A percentile compares a stretch with the other conserved stretches of the same genome.
Evolutionary conservation across 2,888 invertebrate genomes (phyloP).

Genomic region (Ctenicera cuprea): DNA sequence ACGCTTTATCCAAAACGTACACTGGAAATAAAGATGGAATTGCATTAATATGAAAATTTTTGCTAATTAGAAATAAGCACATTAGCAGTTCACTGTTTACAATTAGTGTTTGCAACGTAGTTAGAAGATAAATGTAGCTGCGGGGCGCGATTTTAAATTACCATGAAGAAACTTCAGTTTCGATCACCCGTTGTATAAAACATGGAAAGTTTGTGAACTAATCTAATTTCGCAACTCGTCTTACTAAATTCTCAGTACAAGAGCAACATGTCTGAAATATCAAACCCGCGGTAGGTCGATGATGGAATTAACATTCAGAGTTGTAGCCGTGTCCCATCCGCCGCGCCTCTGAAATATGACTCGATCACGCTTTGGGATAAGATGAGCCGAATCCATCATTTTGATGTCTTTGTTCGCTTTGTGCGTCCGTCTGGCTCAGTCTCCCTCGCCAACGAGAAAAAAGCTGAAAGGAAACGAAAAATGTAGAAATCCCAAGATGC

Average conservation of each 20-base stretch:
- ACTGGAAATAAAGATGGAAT: background rate
- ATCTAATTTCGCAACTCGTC: constrained; percentile 53
- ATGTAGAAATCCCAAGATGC: constrained; percentile 70
- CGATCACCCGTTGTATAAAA: constrained; percentile 41
- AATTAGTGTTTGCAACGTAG: background rate
- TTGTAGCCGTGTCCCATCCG: constrained; percentile 70
- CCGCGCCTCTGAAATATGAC: constrained; percentile 72
- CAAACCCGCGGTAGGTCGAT: constrained; percentile 65
- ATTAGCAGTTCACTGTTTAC: constrained; percentile 5
- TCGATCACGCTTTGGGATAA: constrained; percentile 74
- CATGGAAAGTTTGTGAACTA: constrained; percentile 44
- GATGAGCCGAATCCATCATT: constrained; percentile 74
- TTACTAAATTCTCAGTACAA: constrained; percentile 49
- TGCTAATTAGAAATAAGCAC: too few relatives aligned
- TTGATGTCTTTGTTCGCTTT: constrained; percentile 74
- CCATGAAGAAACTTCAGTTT: constrained; percentile 34
- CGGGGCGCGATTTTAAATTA: constrained; percentile 30
- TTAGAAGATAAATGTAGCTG: constrained; percentile 9
- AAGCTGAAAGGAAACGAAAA: constrained; percentile 68
- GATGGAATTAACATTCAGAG: constrained; percentile 72
- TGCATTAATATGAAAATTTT: background rate
- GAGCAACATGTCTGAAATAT: constrained; percentile 55
- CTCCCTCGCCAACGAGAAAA: constrained; percentile 64
- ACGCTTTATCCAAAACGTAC: background rate
- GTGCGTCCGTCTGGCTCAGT: constrained; percentile 65